A percentile compares a stretch with the other conserved stretches of the same genome.
phyloP scores from a whole-genome alignment of 2,113 vertebrate genomes.

The Eurystomus gularis region DNA sequence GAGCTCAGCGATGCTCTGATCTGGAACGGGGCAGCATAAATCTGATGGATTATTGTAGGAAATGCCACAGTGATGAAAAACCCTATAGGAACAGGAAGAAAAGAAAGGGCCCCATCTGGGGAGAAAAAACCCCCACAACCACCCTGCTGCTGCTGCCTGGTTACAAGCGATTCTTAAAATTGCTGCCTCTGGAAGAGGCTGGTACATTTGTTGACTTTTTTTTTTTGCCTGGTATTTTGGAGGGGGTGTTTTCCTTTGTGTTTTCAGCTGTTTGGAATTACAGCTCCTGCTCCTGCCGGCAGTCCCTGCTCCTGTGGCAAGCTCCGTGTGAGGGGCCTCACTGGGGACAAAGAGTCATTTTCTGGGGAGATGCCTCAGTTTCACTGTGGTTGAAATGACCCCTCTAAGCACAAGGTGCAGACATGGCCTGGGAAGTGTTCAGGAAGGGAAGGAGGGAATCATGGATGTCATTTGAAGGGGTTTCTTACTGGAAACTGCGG shows the following conservation, averaged over 20 bases:
- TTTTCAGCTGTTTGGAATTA: constrained; percentile 37
- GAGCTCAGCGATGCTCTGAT: background rate
- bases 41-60: constrained; percentile 41
- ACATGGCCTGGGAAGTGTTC: background rate
- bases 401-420: background rate
- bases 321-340: background rate
- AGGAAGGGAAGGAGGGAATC: background rate
- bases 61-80: constrained; percentile 54
- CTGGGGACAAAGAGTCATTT: accelerated
- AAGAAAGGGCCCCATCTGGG: background rate
- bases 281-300: background rate
- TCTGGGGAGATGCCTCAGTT: background rate
- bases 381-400: background rate
- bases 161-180: background rate
- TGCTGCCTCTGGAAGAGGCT: background rate
- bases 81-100: background rate
- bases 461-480: background rate
- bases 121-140: background rate
- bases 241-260: background rate
- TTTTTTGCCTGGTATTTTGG: background rate
- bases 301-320: accelerated
- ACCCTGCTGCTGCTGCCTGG: background rate
- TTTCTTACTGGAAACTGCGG: background rate
- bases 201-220: background rate
- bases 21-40: constrained; percentile 10